phyloP scores from a whole-genome alignment of 2,797 vertebrate species.

The Xerus rutilus region DNA sequence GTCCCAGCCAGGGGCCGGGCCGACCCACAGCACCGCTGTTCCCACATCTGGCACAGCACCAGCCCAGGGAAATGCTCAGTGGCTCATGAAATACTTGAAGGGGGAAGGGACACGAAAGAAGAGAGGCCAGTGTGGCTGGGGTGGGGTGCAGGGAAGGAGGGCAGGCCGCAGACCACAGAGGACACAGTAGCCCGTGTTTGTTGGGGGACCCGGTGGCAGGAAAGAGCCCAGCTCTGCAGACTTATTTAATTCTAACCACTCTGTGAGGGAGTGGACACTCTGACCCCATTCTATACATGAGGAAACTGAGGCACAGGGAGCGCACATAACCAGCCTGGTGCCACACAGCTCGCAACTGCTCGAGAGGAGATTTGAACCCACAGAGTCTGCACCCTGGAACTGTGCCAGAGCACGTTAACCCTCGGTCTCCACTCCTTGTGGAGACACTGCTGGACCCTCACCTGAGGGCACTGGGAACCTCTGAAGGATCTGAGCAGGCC shows the following conservation, averaged over 20 bases:
- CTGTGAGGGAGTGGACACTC: background rate
- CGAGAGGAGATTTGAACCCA: background rate
- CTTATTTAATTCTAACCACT: background rate
- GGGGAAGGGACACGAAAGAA: fast-evolving
- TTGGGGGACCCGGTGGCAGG: background rate
- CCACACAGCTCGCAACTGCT: background rate
- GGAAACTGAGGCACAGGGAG: background rate
- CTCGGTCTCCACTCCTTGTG: background rate
- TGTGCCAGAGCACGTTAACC: background rate
- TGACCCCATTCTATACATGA: background rate
- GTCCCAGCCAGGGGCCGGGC: background rate
- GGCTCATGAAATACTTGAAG: background rate
- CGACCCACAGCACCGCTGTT: background rate
- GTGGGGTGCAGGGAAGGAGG: background rate
- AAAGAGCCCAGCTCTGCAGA: background rate
- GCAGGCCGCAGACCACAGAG: background rate
- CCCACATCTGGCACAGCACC: background rate
- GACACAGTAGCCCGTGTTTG: background rate
- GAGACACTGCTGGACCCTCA: background rate
- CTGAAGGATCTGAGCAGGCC: background rate
- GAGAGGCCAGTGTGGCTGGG: background rate
- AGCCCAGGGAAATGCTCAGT: fast-evolving
- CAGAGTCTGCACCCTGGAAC: background rate
- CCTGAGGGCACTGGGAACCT: background rate
- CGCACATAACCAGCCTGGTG: background rate